Evolutionary conservation across 2,888 invertebrate genomes (phyloP), one percentile per base, ranked within the genome.

Genomic region (Drosophila percnosoma): DNA sequence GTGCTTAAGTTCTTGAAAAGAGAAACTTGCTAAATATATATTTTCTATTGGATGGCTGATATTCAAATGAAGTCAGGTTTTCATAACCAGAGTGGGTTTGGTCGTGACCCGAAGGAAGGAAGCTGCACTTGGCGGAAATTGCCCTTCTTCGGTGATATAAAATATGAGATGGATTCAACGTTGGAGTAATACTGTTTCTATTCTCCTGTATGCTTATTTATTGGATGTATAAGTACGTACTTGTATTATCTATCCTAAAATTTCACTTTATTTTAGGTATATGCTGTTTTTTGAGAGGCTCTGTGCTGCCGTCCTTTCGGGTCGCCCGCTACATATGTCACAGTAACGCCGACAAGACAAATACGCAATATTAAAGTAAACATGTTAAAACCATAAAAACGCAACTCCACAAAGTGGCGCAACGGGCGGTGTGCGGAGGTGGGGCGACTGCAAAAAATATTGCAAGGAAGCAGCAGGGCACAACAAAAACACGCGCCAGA

Each of bases 341-440:
- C 68, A 58, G 87, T 69, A 81, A 75, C 87, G 79, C 84, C 82
- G 61, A 62, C 75, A 89, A 90, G 84, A 90, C 87, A 86, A 90
- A 90, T 89, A 87, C 75, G 87, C 82, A 70, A 81, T 87, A 90
- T 86, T 90, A 87, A 89, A 86, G 90, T 89, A 90, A 89, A 90
- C 86, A 86, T 87, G 89, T 90, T 89, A 83, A 86, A 80, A 77
- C 90, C 89, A 90, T 86, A 86, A 89, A 86, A 90, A 80, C 75
- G 82, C 84, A 89, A 66, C 82, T 89, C 58, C 76, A 78, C 87
- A 73, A 75, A 59, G 76, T 68, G 67, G 73, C 52, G 68, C 82
- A 58, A 24, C n/a, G 58, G 54, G 10, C 13, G 33, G 10, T 4
- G 40, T 18, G 24, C 11, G 33, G 11, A 2, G 40, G 34, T 13